Evolutionary conservation across 2,113 vertebrate species (phyloP).

Genomic region (Gobio gobio): DNA sequence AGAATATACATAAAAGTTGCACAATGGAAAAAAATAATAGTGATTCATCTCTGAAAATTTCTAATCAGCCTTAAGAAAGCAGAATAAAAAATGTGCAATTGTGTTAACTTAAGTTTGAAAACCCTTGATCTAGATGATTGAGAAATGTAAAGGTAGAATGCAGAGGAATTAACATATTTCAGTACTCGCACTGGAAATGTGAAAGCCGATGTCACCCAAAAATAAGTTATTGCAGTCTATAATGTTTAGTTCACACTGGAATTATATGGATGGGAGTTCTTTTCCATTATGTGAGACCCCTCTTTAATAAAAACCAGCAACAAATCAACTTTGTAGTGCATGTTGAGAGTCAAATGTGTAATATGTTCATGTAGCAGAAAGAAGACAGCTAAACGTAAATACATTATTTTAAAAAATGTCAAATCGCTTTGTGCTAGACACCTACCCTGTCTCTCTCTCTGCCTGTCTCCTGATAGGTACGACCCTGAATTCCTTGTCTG

Average conservation of each 20-base stretch:
- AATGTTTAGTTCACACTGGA: not conserved
- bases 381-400: constrained; percentile 66
- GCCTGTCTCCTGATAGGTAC: constrained; percentile 79
- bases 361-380: constrained; percentile 61
- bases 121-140: constrained; percentile 1
- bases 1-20: not conserved
- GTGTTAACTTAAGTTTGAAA: not conserved
- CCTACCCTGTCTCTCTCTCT: constrained; percentile 79
- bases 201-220: not conserved
- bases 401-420: constrained; percentile 65
- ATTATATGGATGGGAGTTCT: not conserved
- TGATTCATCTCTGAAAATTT: not conserved
- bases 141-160: constrained; percentile 1
- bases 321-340: constrained; percentile 48
- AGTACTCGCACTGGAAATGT: not conserved
- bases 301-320: constrained; percentile 69
- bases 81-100: not conserved
- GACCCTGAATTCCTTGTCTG: constrained; percentile 86
- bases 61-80: not conserved
- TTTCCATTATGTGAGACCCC: constrained; percentile 58
- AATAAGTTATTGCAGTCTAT: not conserved
- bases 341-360: constrained; percentile 57
- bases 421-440: constrained; percentile 62
- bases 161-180: not conserved
- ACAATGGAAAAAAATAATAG: not conserved